Conservation (phyloP, 2,797 vertebrate genomes). For the Esox masquinongy region DNA sequence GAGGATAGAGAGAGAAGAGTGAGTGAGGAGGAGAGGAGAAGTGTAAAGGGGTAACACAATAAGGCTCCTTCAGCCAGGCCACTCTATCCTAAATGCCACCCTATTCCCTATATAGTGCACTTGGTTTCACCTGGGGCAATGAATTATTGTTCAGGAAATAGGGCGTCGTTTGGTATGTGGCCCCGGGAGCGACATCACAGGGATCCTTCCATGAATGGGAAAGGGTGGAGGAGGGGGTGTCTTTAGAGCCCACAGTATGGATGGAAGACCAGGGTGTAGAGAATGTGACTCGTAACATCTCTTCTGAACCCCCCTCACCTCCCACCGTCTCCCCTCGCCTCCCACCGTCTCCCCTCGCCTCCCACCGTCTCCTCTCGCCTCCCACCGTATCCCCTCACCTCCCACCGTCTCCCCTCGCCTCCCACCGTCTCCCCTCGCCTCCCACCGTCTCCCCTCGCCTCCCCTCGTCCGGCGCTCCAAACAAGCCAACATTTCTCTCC, state of each 20-base stretch:
- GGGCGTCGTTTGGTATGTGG: slow-evolving; percentile 41
- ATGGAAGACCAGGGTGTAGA: slow-evolving; percentile 2
- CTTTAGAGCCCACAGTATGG: slow-evolving; percentile 3
- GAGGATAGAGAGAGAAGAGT: too few relatives aligned
- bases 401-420: too few relatives aligned
- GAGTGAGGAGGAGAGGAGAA: too few relatives aligned
- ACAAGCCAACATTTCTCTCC: neutral
- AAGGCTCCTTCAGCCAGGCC: slow-evolving; percentile 57
- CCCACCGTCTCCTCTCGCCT: neutral
- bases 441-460: neutral
- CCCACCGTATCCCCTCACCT: neutral
- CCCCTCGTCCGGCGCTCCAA: neutral
- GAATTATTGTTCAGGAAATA: neutral
- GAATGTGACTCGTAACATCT: slow-evolving; percentile 13
- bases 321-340: too few relatives aligned
- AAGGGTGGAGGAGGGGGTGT: slow-evolving; percentile 23
- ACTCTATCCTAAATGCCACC: neutral
- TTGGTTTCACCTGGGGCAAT: neutral
- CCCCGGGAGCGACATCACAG: slow-evolving; percentile 67
- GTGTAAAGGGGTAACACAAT: slow-evolving; percentile 53
- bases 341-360: neutral
- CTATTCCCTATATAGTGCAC: neutral
- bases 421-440: neutral
- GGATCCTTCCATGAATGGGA: slow-evolving; percentile 62
- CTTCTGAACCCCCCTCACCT: too few relatives aligned